Base-by-base conservation (phyloP, 1,140 invertebrate genomes). In the Drosophila ohnishii region DNA sequence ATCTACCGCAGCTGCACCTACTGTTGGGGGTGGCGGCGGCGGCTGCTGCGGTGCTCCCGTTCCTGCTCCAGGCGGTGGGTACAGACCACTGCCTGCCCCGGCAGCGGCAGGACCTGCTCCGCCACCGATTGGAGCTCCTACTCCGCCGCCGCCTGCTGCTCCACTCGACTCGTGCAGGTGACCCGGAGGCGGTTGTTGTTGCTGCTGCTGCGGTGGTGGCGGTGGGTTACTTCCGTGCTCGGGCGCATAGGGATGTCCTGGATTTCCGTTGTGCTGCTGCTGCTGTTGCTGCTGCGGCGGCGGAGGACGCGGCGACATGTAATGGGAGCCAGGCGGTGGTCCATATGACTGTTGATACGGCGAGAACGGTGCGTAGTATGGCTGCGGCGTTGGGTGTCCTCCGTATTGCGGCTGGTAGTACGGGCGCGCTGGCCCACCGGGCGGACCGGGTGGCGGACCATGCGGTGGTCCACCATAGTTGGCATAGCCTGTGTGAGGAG, bases 391-490 rank as follows among this genome's bases (percentile, higher is more conserved):
- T 65, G 94, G 94, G 82, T 94, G 94, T 32, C 94, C 94, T 0
- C 93, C 92, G 69, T 94, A 94, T 63, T 94, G 94, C 34, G 94
- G 94, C 22, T 94, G 93, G 74, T 95, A 94, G 70, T 95, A 95
- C 7, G 93, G 93, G 2, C 94, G 93, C 5, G 93, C 94, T 2
- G 94, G 94, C 44, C 94, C 91, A 9, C 94, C 92, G 8, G 93
- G 80, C 1, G 93, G 37, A 8, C 65, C 65, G 10, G 65, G 92
- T 30, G 93, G 93, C 13, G 77, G 60, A 5, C 73, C 81, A 14
- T 85, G 75, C n/a, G 88, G 83, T 2, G 87, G 83, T 3, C 82
- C 85, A 8, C 84, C 89, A 30, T 91, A 91, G 71, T 92, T 90
- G 10, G 77, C 89, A 67, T 92, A 89, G 5, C 80, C 80, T 19